Evolutionary conservation across 2,113 vertebrate species (phyloP), one percentile per base, ranked within the genome.

Genomic region (Murina feae): DNA sequence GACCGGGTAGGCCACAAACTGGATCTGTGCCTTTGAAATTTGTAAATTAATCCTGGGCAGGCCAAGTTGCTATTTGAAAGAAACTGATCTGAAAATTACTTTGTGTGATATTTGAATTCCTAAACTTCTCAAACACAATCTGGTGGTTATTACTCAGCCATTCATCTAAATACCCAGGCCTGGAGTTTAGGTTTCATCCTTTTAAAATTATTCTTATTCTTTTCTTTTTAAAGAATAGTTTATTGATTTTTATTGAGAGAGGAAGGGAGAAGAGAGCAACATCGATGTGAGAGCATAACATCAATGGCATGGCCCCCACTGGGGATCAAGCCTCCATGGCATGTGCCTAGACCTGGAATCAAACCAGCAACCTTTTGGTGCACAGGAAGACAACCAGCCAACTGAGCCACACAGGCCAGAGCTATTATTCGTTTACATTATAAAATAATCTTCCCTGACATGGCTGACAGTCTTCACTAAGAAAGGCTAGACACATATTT

Each of bases 21-120:
- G n/a, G 4, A 92, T 65, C 8, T 51, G 75, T 84, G 49, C 9
- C 25, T 63, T 37, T 69, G 32, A 42, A n/a, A n/a, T 55, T 95
- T 86, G 17, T 49, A 93, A 93, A 35, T 76, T n/a, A 76, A 79
- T 12, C 6, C 37, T 30, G 68, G 6, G 14, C 5, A 93, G 35
- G 10, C 39, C 39, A 89, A 88, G 58, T 74, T 91, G n/a, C 25
- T 44, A 6, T 68, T 89, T 86, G 18, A 20, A 80, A 63, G 69
- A 86, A 95, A 91, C 1, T 86, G 71, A 96, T 66, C 65, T 93
- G 28, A 82, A 95, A 83, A 92, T 90, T 49, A 35, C 23, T 88
- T 75, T 84, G 25, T 69, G 1, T 69, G 21, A 16, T n/a, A 49
- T 78, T 93, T 92, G 90, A 58, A 53, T n/a, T 93, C 30, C 32